Percentiles rank a stretch among this genome's conserved stretches.
phyloP scores from a whole-genome alignment of 2,888 invertebrate species.

The Lepetodrilus schrolli region DNA sequence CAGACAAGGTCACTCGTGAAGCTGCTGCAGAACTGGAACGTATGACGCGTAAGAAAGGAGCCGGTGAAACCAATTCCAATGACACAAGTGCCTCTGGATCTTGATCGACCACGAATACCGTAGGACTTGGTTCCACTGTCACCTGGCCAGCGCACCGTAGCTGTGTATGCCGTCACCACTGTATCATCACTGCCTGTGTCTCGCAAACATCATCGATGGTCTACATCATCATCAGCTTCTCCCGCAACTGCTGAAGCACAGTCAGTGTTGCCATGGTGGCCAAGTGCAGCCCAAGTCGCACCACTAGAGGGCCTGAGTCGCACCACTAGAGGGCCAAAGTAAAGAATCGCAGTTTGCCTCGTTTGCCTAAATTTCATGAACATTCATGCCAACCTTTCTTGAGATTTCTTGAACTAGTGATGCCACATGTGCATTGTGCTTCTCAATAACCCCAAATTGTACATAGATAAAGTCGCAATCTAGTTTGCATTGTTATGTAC shows the following conservation, averaged over 20 bases:
- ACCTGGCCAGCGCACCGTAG: neutral
- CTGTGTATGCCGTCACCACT: neutral
- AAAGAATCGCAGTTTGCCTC: too few species aligned
- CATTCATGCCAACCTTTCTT: too few species aligned
- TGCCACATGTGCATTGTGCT: too few species aligned
- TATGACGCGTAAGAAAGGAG: constrained; percentile 83
- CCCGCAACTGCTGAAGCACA: neutral
- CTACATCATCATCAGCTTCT: neutral
- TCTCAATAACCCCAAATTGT: too few species aligned
- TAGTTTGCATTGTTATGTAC: too few species aligned
- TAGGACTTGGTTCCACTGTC: neutral
- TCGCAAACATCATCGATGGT: neutral
- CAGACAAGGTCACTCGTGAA: constrained; percentile 88
- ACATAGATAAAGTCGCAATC: too few species aligned
- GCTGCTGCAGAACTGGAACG: constrained; percentile 94
- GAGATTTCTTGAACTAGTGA: too few species aligned
- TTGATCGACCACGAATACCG: constrained; percentile 24
- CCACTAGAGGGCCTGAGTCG: too few species aligned
- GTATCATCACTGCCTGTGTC: too few species aligned
- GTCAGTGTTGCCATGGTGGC: neutral
- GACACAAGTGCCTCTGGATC: constrained; percentile 40
- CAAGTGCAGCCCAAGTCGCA: too few species aligned
- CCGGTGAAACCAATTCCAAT: constrained; percentile 35
- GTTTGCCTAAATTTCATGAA: too few species aligned
- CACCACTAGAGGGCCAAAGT: too few species aligned